Base-by-base conservation (phyloP, 2,888 invertebrate genomes). In the Cataglyphis albicans region DNA sequence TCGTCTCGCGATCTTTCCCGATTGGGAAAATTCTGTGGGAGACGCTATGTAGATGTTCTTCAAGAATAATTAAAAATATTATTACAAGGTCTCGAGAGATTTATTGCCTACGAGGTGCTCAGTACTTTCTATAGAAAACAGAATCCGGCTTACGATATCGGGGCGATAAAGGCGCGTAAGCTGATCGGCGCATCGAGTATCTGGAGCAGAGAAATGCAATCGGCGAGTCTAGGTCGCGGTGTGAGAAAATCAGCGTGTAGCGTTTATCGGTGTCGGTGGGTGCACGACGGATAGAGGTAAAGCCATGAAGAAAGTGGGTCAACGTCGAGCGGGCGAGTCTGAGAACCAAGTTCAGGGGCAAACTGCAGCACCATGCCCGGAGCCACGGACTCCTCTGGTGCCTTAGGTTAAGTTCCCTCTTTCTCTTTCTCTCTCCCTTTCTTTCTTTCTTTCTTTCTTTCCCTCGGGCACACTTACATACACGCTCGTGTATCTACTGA, bases 301-400 rank as follows among this genome's bases (percentile, higher is more conserved):
- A 72, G 91, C 84, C 87, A 91, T 70, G 91, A 92, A 93, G 91
- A 92, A 93, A 93, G 93, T 93, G 87, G 93, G 93, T 93, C 93
- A 93, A 92, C 92, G 91, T 91, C 91, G 91, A 88, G 87, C 89
- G 90, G 89, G 90, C 90, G 87, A 90, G 90, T 89, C 91, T 89
- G 91, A 92, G 92, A 92, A 92, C 90, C 94, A 94, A 94, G 94
- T 94, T 94, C 94, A 94, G 93, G 94, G 94, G 92, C 94, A 93
- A 88, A 89, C 91, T 91, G 90, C 91, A 91, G 87, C 89, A 88
- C 87, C 84, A 84, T 78, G 80, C 57, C 82, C 80, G 84, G 64
- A 88, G 84, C 78, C 85, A 89, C 87, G 83, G 86, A n/a, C 74
- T 87, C 84, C 83, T 83, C 86, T 73, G 85, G 89, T 87, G 87